Base-by-base conservation (phyloP, 2,888 invertebrate species). In the Gymnosoma rotundatum region DNA sequence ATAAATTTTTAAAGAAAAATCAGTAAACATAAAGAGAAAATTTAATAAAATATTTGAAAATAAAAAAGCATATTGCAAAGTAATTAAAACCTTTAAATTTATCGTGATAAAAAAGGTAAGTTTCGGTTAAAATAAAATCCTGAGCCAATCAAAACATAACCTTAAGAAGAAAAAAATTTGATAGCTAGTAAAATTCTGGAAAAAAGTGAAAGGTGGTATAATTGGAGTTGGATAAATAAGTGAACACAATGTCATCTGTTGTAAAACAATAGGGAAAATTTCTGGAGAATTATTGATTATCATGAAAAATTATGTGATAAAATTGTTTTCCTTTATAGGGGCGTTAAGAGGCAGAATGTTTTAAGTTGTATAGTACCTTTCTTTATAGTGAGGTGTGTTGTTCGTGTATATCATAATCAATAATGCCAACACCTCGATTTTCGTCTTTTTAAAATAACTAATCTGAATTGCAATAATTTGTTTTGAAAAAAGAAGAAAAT, bases 351-450 rank as follows among this genome's bases (percentile, higher is more conserved):
- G 56, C 20, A 61, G 8, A 9, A 60, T 36, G 16, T 38, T 52
- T 6, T 75, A 54, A 21, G 66, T 75, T 69, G 56, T 66, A 70
- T 48, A 52, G 66, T 69, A 80, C 66, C 63, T 70, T 74, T 54
- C 67, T 61, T 50, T 50, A n/a, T 18, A n/a, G 18, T 52, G 21
- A 25, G 45, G 58, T 45, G 58, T 50, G 61, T 67, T 36, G 69
- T 74, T 82, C 63, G 69, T 72, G 56, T 74, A 56, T 48, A 89
- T 86, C 88, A 87, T 89, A 89, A 87, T 87, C 87, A 86, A 87
- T 87, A 87, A 73, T 83, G 85, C 84, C 85, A 86, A 87, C 87
- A 85, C 83, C 85, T 83, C 85, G 83, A 54, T 82, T 82, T 82
- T 60, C 61, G n/a, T 5, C n/a, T 72, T 66, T 58, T 56, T 64